These are phyloP conservation scores for Chaetodon trifascialis DNA, from an alignment of 2,113 vertebrate genomes.

Conservation along the genomic window DNA sequence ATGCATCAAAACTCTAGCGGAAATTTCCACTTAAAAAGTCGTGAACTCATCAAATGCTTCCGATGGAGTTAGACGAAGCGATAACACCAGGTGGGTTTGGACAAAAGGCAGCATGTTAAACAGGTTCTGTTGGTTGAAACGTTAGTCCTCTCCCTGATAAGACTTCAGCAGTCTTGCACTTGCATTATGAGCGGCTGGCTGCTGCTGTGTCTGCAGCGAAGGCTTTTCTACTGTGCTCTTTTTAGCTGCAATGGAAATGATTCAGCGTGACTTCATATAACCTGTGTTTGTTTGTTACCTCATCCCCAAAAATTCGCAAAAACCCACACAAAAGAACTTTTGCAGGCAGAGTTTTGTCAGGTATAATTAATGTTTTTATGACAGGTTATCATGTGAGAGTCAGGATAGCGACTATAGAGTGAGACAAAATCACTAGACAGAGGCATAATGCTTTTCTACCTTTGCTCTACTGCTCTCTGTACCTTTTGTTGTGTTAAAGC, in stretches of 20 bases:
- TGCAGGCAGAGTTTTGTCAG: background rate
- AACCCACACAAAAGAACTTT: background rate
- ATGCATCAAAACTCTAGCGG: background rate
- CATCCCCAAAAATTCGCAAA: background rate
- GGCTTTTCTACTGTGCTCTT: background rate
- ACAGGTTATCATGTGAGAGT: background rate
- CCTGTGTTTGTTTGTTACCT: background rate
- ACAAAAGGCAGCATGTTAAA: background rate
- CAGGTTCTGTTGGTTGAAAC: background rate
- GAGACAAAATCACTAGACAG: background rate
- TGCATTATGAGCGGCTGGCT: background rate
- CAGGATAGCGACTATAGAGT: background rate
- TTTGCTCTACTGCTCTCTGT: background rate
- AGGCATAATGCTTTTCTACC: slow-evolving; percentile 10
- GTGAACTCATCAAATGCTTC: background rate
- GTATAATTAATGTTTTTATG: background rate
- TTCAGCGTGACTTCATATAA: background rate
- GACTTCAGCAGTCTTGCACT: background rate
- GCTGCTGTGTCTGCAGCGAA: too few species aligned
- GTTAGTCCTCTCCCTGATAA: background rate
- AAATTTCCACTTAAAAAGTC: background rate
- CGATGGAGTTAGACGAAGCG: background rate
- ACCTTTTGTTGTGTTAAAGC: slow-evolving; percentile 6
- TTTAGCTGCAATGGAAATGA: background rate
- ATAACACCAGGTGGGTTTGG: background rate